Conservation (phyloP, 2,113 vertebrate species). For the Chaetodon trifascialis region DNA sequence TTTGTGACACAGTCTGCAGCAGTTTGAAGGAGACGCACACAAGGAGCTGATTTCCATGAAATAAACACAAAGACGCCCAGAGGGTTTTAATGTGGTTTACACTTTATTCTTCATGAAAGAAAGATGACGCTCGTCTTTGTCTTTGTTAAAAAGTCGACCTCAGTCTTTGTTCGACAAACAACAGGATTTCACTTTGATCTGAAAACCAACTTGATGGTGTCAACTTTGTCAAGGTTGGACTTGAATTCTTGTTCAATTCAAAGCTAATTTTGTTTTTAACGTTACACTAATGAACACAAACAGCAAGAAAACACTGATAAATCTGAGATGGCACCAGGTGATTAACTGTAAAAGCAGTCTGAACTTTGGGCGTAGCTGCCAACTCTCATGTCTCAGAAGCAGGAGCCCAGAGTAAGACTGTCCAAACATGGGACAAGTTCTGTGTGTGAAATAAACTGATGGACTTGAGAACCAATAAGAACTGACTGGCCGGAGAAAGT, state of each 20-base stretch:
- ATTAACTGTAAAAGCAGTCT: no score
- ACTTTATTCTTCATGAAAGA: not conserved
- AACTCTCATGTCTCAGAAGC: no score
- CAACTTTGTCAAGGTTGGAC: not conserved
- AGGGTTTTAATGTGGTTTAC: slow-evolving; percentile 2
- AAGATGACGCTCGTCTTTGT: not conserved
- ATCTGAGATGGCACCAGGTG: no score
- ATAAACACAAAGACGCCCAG: slow-evolving; percentile 1
- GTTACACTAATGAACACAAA: no score
- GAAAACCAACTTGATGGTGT: not conserved
- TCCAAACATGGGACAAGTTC: no score
- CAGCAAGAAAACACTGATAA: no score
- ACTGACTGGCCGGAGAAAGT: no score
- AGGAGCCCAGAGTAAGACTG: no score
- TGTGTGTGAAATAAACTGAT: no score
- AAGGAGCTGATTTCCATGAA: slow-evolving; percentile 26
- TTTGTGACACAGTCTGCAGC: slow-evolving; percentile 10
- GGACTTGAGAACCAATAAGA: no score
- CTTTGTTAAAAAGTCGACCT: no score
- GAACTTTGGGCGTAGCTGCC: no score
- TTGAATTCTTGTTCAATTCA: not conserved
- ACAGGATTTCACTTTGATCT: not conserved
- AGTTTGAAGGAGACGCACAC: slow-evolving; percentile 9
- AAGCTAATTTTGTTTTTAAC: not conserved
- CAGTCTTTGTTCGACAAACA: not conserved